phyloP scores from a whole-genome alignment of 2,888 invertebrate genomes.

The Brenthis ino region DNA sequence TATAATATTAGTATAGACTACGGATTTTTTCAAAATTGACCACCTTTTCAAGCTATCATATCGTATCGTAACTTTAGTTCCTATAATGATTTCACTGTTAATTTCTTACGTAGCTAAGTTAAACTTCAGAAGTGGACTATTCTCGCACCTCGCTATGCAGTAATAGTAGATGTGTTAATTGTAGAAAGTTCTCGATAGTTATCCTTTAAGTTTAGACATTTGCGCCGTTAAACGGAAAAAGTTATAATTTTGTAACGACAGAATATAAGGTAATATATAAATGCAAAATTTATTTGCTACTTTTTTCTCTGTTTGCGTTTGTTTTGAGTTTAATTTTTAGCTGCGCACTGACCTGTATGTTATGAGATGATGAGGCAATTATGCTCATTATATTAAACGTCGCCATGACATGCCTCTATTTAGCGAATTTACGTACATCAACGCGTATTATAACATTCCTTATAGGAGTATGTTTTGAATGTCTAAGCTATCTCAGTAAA shows the following conservation, averaged over 20 bases:
- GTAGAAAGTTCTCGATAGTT: conserved; percentile 25
- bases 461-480: neutral
- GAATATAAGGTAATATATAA: no score
- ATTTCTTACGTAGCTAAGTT: conserved; percentile 17
- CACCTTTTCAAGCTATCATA: neutral
- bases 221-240: no score
- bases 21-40: neutral
- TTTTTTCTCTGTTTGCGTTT: neutral
- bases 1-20: no score
- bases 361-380: conserved; percentile 38
- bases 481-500: neutral
- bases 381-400: conserved; percentile 39
- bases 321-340: conserved; percentile 4
- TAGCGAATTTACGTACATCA: conserved; percentile 25
- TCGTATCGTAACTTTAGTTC: no score
- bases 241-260: no score
- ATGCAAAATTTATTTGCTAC: neutral
- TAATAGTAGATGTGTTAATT: conserved; percentile 11
- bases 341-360: conserved; percentile 21
- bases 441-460: conserved; percentile 26
- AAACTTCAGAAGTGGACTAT: conserved; percentile 25
- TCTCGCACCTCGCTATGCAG: conserved; percentile 8
- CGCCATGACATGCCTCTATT: conserved; percentile 33
- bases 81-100: conserved; percentile 2
- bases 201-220: neutral